Evolutionary conservation across 1,140 invertebrate species (phyloP), one percentile per base, ranked within the genome.

Genomic region (Drosophila baimaii): DNA sequence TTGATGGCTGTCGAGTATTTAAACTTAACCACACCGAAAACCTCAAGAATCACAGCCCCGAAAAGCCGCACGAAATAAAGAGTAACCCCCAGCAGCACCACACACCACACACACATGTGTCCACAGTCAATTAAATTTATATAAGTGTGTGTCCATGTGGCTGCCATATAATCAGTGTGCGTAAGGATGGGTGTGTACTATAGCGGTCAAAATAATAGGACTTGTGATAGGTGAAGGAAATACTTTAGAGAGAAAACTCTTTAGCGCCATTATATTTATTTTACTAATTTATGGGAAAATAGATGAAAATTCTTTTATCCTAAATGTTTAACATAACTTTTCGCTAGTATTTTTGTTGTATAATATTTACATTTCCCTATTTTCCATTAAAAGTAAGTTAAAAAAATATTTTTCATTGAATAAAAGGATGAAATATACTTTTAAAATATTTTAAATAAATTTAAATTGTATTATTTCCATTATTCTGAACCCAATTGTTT

Each of bases 1-100:
- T 88, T 88, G 84, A 88, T 88, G 84, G 52, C 83, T 77, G 80
- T 82, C 80, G 84, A 89, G 84, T 88, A 88, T 88, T 88, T 89
- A 88, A 88, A 89, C 77, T 89, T 80, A 88, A 88, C 84, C 84
- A 64, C 85, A 88, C 61, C 77, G 77, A 64, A 69, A 84, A 84
- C 84, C 84, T 80, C 84, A 88, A 81, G 84, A 88, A 88, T 88
- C 84, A 88, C 84, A 89, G 83, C 56, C 58, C 64, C 49, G 65
- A 68, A 70, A 54, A 71, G 56, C 78, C 41, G 25, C 68, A 46
- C 68, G 55, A 71, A 57, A 66, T 66, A 51, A 66, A 76, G 72
- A 76, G 62, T 76, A 75, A 44, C 62, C 59, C 61, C 39, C 59
- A 25, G 33, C 51, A 25, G 27, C 47, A 17, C 37, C 47, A 39